Percentiles rank a stretch among this genome's conserved stretches.
phyloP scores from a whole-genome alignment of 1,140 invertebrate genomes.

The Gryllus bimaculatus region DNA sequence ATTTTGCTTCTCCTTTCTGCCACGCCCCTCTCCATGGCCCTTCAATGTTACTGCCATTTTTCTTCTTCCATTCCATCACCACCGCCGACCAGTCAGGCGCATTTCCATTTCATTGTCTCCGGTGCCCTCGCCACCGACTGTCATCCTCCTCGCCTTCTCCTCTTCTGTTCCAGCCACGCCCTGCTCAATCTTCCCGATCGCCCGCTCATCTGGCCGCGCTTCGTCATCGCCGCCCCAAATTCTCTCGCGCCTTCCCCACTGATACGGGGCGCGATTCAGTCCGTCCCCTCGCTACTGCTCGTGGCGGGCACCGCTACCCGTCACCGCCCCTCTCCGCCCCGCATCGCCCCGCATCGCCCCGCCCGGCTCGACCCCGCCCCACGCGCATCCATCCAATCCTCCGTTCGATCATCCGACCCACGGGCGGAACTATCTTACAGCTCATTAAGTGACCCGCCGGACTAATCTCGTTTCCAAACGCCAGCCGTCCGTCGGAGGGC shows the following conservation, averaged over 20 bases:
- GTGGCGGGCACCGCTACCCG: neutral
- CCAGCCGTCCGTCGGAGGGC: neutral
- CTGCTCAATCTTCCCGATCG: neutral
- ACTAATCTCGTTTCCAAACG: neutral
- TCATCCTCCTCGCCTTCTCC: no score
- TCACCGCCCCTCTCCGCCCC: neutral
- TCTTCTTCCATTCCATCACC: no score
- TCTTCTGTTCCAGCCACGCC: no score
- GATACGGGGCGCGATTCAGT: neutral
- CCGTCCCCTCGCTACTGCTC: neutral
- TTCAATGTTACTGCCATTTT: no score
- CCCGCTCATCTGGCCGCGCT: neutral
- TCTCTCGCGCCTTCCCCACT: no score
- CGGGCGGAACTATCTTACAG: neutral
- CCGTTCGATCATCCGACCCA: neutral
- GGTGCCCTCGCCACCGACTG: no score
- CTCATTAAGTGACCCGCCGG: slow-evolving; percentile 2
- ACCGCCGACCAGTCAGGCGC: no score
- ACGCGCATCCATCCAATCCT: neutral
- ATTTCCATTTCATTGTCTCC: no score
- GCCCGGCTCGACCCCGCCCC: no score
- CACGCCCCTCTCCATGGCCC: no score
- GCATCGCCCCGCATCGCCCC: neutral
- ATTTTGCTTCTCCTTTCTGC: no score
- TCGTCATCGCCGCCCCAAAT: neutral